Conservation (phyloP, 2,113 vertebrate species). For the Turnix velox region DNA sequence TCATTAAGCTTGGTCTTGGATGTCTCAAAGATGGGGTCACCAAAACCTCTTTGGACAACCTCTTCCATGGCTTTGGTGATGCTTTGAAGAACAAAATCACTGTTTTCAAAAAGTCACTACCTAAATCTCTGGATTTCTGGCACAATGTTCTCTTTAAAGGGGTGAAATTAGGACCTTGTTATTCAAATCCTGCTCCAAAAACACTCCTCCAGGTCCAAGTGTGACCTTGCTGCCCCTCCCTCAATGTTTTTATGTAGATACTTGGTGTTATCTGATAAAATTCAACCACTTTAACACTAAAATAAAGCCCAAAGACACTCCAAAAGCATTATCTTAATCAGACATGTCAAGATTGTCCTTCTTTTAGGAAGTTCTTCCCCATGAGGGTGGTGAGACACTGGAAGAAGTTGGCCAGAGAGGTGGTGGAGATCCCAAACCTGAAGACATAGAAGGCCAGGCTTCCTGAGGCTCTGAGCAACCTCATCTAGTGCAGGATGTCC, state of each 20-base stretch:
- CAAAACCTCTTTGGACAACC: background rate
- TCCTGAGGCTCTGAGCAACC: no score
- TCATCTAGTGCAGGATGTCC: no score
- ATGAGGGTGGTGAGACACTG: no score
- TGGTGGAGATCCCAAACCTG: no score
- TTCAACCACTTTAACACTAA: background rate
- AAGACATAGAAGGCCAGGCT: no score
- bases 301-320: background rate
- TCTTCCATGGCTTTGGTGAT: fast-evolving
- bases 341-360: fast-evolving
- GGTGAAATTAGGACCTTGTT: background rate
- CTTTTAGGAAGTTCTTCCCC: no score
- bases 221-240: fast-evolving
- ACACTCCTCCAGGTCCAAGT: fast-evolving
- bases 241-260: fast-evolving
- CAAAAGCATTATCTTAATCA: background rate
- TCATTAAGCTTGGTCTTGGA: no score
- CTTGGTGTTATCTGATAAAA: background rate
- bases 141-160: no score
- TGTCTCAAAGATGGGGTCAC: no score
- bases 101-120: background rate
- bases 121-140: fast-evolving
- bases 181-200: background rate
- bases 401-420: no score
- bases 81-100: background rate